Base-by-base conservation (phyloP, 2,888 invertebrate genomes). In the Pristionchus entomophagus region DNA sequence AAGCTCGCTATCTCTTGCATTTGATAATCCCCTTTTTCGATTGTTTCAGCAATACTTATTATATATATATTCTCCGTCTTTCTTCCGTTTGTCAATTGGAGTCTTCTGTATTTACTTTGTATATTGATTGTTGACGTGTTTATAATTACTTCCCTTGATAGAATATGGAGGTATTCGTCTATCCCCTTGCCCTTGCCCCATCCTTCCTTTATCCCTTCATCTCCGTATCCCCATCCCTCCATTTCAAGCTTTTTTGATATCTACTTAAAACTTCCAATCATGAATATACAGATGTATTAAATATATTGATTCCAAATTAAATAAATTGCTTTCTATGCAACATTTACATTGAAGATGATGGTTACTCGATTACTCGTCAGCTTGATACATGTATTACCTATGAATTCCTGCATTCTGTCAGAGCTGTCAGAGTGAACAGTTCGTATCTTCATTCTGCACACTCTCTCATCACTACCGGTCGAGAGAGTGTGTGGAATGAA, bases 291-390 rank as follows among this genome's bases (percentile, higher is more conserved):
- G 26, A 29, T 59, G n/a, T 59, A 59, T n/a, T 26, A 59, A 26
- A 59, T n/a, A 59, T 59, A 26, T 4, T 59, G 26, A 12, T n/a
- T 19, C 59, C 59, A 35, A 32, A 69, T 29, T 38, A 29, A 69
- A 38, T 69, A 69, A 69, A 69, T 14, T n/a, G 32, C 69, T 69
- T 69, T n/a, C n/a, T n/a, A n/a, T n/a, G n/a, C n/a, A n/a, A n/a
- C n/a, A 4, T 35, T 69, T 29, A 62, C 26, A 6, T n/a, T 62
- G 62, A 35, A 59, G 59, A n/a, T 59, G 29, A n/a, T n/a, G n/a
- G n/a, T n/a, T n/a, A n/a, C n/a, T n/a, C n/a, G n/a, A n/a, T n/a
- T n/a, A n/a, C n/a, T n/a, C n/a, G n/a, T n/a, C n/a, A n/a, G n/a
- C n/a, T n/a, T n/a, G n/a, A n/a, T n/a, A n/a, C n/a, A n/a, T n/a